Percentiles rank a stretch among this genome's conserved stretches.
These are phyloP conservation scores for Heliconius aoede DNA, from an alignment of 2,888 invertebrate genomes.

Conservation along the genomic window DNA sequence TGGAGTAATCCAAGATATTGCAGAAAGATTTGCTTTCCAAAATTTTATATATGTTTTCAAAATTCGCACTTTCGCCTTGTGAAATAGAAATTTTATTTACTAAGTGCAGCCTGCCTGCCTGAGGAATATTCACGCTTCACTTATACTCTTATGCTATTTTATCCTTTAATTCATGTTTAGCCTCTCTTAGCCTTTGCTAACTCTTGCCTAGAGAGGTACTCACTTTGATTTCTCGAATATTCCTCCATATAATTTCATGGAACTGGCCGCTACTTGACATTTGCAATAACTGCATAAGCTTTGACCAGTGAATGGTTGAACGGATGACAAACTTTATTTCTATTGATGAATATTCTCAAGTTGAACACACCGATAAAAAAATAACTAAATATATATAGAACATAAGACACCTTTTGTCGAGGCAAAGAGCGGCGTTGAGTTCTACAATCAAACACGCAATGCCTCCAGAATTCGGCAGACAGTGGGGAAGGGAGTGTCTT, in stretches of 20 bases:
- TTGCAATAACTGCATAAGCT: slow-evolving; percentile 3
- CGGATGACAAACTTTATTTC: no score
- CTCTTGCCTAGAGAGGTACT: not conserved
- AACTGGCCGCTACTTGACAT: not conserved
- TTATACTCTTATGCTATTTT: not conserved
- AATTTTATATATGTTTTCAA: not conserved
- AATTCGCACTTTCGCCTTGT: not conserved
- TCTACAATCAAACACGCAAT: no score
- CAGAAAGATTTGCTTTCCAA: not conserved
- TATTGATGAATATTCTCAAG: no score
- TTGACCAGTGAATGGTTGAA: not conserved
- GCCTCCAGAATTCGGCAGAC: no score
- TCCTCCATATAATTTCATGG: not conserved
- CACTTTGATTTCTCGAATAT: not conserved
- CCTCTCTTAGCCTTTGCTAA: not conserved
- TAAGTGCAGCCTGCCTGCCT: not conserved
- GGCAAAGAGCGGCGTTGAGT: no score
- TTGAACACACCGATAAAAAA: no score
- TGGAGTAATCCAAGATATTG: not conserved
- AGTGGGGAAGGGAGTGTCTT: no score
- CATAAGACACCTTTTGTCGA: no score
- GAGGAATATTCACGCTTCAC: not conserved
- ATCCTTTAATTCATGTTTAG: slow-evolving; percentile 5
- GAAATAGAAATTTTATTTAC: not conserved
- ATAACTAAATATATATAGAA: no score